Evolutionary conservation across 1,140 invertebrate genomes (phyloP).

Genomic region (Drosophila cardini): DNA sequence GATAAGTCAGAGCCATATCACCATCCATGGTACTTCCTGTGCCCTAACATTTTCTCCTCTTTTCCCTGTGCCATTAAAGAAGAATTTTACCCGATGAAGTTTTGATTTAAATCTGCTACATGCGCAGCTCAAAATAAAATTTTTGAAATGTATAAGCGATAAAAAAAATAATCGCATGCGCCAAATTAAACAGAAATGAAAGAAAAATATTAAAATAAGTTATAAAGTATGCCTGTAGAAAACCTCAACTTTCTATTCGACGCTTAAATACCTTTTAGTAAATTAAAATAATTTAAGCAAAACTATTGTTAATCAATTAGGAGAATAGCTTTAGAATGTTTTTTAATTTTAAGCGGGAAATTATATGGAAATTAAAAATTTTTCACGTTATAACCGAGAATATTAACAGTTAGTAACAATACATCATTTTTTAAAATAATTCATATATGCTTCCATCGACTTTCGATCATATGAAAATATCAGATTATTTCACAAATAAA

Average conservation of each 20-base stretch:
- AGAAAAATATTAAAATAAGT: slow-evolving; percentile 43
- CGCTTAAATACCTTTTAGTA: slow-evolving; percentile 12
- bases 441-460: too few relatives aligned
- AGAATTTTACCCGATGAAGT: slow-evolving; percentile 48
- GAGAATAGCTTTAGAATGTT: too few relatives aligned
- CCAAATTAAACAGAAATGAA: slow-evolving; percentile 68
- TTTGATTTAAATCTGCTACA: slow-evolving; percentile 66
- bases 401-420: too few relatives aligned
- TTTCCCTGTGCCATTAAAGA: neutral
- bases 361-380: too few relatives aligned
- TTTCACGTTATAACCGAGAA: too few relatives aligned
- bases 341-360: too few relatives aligned
- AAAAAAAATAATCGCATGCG: slow-evolving; percentile 62
- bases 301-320: too few relatives aligned
- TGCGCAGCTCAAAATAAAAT: slow-evolving; percentile 29
- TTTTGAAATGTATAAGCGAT: neutral
- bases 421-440: too few relatives aligned
- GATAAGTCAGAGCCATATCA: slow-evolving; percentile 60
- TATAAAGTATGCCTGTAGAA: neutral
- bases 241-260: neutral
- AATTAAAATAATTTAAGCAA: neutral
- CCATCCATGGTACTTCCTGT: slow-evolving; percentile 17
- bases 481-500: too few relatives aligned
- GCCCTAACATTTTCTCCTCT: neutral
- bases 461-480: too few relatives aligned